Evolutionary conservation across 2,888 invertebrate genomes (phyloP).

Genomic region (Tipula confusa): DNA sequence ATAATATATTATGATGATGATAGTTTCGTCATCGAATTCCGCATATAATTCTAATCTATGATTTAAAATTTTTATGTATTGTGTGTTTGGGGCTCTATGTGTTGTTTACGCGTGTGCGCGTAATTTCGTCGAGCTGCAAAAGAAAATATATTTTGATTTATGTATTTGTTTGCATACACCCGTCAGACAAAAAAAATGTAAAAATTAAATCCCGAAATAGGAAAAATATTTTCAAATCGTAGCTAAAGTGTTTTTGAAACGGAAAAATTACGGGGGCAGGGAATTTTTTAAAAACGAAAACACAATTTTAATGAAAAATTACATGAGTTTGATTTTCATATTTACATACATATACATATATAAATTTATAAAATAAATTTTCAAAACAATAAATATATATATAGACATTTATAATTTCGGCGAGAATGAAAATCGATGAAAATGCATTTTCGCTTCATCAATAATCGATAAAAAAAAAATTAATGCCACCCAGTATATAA

Average conservation of each 20-base stretch:
- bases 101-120: background rate
- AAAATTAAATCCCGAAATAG: no score
- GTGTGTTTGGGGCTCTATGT: background rate
- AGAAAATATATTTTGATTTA: constrained; percentile 17
- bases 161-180: background rate
- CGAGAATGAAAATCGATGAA: background rate
- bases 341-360: background rate
- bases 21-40: no score
- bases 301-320: background rate
- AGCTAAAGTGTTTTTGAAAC: background rate
- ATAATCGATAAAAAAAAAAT: background rate
- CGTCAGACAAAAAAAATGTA: background rate
- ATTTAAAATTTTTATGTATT: background rate
- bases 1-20: no score
- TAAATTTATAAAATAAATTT: background rate
- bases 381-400: no score
- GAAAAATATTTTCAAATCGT: background rate
- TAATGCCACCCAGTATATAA: background rate
- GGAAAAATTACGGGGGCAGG: background rate
- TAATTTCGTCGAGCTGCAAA: background rate
- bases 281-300: background rate
- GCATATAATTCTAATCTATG: background rate
- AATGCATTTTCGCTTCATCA: background rate
- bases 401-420: no score
- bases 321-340: background rate